Percentiles rank a stretch among this genome's conserved stretches.
Evolutionary conservation across 2,797 vertebrate species (phyloP).

Genomic region (Gastrophryne carolinensis): DNA sequence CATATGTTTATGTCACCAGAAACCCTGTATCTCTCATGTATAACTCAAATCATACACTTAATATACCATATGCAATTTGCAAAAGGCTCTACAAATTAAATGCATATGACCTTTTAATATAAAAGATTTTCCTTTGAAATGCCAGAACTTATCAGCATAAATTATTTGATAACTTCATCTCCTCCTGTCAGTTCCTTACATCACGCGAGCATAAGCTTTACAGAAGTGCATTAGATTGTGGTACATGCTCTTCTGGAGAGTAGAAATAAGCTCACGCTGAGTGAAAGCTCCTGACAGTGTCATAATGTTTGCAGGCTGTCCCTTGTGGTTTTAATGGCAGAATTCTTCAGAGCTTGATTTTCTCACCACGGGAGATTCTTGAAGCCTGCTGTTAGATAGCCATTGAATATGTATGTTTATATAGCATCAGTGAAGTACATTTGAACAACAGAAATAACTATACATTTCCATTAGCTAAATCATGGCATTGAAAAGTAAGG

Average conservation of each 20-base stretch:
- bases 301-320: slow-evolving; percentile 27
- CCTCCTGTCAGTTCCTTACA: slow-evolving; percentile 16
- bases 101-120: slow-evolving; percentile 8
- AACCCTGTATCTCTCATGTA: too few relatives aligned
- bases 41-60: too few relatives aligned
- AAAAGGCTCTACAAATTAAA: neutral
- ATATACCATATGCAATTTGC: neutral
- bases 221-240: slow-evolving; percentile 34
- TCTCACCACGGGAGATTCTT: slow-evolving; percentile 17
- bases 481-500: neutral
- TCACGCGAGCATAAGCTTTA: slow-evolving; percentile 10
- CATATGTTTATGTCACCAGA: too few relatives aligned
- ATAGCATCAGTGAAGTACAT: slow-evolving; percentile 9
- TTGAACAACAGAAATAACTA: slow-evolving; percentile 1
- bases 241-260: slow-evolving; percentile 23
- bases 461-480: slow-evolving; percentile 7
- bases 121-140: slow-evolving; percentile 32
- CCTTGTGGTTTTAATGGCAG: slow-evolving; percentile 27
- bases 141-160: slow-evolving; percentile 20
- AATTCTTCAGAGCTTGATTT: slow-evolving; percentile 39
- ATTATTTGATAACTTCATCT: slow-evolving; percentile 35
- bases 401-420: slow-evolving; percentile 32
- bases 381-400: slow-evolving; percentile 24
- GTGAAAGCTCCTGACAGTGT: slow-evolving; percentile 26
- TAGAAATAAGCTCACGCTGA: slow-evolving; percentile 38